Conservation (phyloP, 2,888 invertebrate genomes). For the Cylindroiulus punctatus region DNA sequence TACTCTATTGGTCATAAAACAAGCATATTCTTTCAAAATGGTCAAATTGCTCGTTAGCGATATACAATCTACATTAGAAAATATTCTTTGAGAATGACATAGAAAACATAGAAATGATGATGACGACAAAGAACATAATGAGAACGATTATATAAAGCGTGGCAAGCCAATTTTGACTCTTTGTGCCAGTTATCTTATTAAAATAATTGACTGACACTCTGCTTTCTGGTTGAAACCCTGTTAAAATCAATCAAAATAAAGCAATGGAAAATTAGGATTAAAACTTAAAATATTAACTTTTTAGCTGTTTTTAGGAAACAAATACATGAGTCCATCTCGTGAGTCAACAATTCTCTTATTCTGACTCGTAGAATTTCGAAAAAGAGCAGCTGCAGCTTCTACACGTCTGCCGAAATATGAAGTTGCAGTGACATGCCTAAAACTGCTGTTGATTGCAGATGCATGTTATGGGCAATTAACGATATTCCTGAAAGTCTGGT, state of each 20-base stretch:
- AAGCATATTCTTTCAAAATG: background rate
- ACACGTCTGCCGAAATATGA: background rate
- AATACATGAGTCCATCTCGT: background rate
- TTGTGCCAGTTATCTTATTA: background rate
- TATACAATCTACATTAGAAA: conserved; percentile 35
- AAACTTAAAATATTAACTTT: background rate
- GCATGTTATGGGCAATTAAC: background rate
- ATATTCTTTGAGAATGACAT: conserved; percentile 27
- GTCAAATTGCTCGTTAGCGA: conserved; percentile 13
- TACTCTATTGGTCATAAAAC: background rate
- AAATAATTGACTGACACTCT: background rate
- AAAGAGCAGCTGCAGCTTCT: background rate
- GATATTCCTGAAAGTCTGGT: conserved; percentile 1
- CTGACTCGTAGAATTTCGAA: background rate
- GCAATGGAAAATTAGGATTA: background rate
- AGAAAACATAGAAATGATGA: conserved; percentile 46
- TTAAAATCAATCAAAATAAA: background rate
- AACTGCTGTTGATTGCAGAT: background rate
- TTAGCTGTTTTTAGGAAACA: background rate
- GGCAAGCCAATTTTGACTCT: background rate
- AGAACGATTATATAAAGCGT: background rate
- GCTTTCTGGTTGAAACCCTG: conserved; percentile 27
- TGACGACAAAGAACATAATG: background rate
- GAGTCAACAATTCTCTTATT: background rate
- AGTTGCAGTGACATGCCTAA: background rate